Percentiles rank a stretch among this genome's conserved stretches.
These are phyloP conservation scores for Acanthornis magna DNA, from an alignment of 2,797 vertebrate species.

Conservation along the genomic window DNA sequence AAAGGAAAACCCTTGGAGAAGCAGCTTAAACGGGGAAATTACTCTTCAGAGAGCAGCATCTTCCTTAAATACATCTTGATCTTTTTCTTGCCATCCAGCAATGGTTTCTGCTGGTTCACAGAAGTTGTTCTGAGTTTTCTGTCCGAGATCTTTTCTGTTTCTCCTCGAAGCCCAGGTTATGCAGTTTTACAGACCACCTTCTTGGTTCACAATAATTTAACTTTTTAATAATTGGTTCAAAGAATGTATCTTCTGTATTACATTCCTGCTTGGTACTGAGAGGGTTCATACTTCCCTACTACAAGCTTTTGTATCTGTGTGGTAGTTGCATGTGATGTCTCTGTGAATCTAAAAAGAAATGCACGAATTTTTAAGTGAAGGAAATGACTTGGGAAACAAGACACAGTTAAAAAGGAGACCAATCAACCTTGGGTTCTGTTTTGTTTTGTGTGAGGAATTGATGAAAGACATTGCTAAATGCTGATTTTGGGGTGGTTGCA, in stretches of 20 bases:
- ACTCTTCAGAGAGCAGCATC: neutral
- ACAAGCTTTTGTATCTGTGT: rapidly evolving
- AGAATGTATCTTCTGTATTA: rapidly evolving
- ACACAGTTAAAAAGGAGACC: neutral
- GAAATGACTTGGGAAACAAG: neutral
- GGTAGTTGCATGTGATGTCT: neutral
- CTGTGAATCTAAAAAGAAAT: neutral
- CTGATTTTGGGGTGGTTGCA: rapidly evolving
- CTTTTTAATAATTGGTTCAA: neutral
- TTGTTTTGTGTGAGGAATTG: rapidly evolving
- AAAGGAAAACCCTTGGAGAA: neutral
- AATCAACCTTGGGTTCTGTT: rapidly evolving
- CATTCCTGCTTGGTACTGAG: neutral
- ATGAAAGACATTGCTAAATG: rapidly evolving
- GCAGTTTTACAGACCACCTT: neutral
- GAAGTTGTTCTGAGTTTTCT: neutral
- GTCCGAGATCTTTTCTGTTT: neutral
- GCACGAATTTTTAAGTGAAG: neutral
- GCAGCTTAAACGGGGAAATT: neutral
- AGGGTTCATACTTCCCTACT: neutral
- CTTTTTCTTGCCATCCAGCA: neutral
- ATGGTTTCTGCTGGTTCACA: neutral
- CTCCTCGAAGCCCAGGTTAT: neutral
- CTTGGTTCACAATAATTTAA: neutral
- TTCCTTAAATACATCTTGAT: neutral